Percentiles rank a stretch among this genome's conserved stretches.
Evolutionary conservation across 2,797 vertebrate species (phyloP).

Genomic region (Mallotus villosus): DNA sequence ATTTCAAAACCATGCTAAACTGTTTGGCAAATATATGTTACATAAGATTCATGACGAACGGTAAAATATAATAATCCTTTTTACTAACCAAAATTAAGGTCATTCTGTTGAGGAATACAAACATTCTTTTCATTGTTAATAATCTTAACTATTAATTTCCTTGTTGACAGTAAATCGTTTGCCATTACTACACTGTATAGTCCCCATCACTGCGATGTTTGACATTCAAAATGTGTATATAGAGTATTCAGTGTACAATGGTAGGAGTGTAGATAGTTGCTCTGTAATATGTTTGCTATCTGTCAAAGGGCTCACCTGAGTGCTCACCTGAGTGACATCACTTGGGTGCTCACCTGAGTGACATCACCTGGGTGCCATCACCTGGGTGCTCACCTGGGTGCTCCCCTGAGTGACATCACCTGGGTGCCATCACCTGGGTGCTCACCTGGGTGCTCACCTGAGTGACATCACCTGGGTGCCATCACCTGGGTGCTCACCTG

Average conservation of each 20-base stretch:
- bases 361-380: too few relatives aligned
- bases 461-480: too few relatives aligned
- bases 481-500: too few relatives aligned
- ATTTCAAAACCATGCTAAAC: slow-evolving; percentile 21
- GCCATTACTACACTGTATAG: slow-evolving; percentile 62
- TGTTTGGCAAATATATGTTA: slow-evolving; percentile 15
- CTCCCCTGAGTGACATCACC: too few relatives aligned
- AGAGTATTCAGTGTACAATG: slow-evolving; percentile 40
- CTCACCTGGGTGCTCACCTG: too few relatives aligned
- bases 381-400: too few relatives aligned
- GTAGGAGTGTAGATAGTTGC: slow-evolving; percentile 31
- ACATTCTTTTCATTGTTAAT: slow-evolving; percentile 45
- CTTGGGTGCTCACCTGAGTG: too few relatives aligned
- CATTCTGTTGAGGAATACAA: slow-evolving; percentile 38
- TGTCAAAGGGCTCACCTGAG: slow-evolving; percentile 8
- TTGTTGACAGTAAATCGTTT: slow-evolving; percentile 33
- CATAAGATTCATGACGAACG: slow-evolving; percentile 35
- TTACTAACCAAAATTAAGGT: slow-evolving; percentile 55
- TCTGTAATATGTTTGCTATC: slow-evolving; percentile 14
- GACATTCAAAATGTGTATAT: slow-evolving; percentile 47
- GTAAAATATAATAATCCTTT: slow-evolving; percentile 47
- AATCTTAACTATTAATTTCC: slow-evolving; percentile 43
- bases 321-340: background rate
- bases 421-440: too few relatives aligned
- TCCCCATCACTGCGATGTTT: slow-evolving; percentile 53